Percentiles rank a stretch among this genome's conserved stretches.
phyloP scores from a whole-genome alignment of 1,140 invertebrate species.

The Hermatobates lingyangjiaoensis region DNA sequence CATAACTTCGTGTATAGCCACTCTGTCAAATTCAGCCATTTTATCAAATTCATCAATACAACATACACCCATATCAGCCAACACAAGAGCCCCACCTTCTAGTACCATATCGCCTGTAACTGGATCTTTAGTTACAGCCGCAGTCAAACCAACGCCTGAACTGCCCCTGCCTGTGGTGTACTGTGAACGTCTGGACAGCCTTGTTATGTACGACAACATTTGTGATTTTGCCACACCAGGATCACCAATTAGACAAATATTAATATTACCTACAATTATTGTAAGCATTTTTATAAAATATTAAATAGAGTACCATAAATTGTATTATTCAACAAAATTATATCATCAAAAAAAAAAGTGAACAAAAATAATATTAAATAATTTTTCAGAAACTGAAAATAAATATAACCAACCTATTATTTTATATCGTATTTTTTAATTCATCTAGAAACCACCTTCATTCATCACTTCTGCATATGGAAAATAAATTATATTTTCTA shows the following conservation, averaged over 20 bases:
- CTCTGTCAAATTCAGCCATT: constrained; percentile 90
- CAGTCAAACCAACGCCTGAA: constrained; percentile 93
- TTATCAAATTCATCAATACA: constrained; percentile 99
- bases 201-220: constrained; percentile 83
- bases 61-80: constrained; percentile 94
- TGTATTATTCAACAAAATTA: not conserved
- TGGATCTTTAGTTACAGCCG: constrained; percentile 94
- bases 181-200: constrained; percentile 70
- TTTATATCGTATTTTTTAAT: too few species aligned
- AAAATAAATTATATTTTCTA: too few species aligned
- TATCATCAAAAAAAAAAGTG: not conserved
- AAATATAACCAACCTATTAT: not conserved
- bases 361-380: not conserved
- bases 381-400: constrained; percentile 2
- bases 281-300: not conserved
- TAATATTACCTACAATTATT: constrained; percentile 60
- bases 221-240: constrained; percentile 99
- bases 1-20: constrained; percentile 99
- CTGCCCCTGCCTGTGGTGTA: constrained; percentile 88
- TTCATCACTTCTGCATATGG: too few species aligned
- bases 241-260: constrained; percentile 98
- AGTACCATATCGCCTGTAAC: constrained; percentile 54
- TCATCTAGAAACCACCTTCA: too few species aligned
- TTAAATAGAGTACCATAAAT: not conserved
- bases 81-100: constrained; percentile 95